These are phyloP conservation scores for Blastobasis lacticolella DNA, from an alignment of 2,888 invertebrate genomes.

Conservation along the genomic window DNA sequence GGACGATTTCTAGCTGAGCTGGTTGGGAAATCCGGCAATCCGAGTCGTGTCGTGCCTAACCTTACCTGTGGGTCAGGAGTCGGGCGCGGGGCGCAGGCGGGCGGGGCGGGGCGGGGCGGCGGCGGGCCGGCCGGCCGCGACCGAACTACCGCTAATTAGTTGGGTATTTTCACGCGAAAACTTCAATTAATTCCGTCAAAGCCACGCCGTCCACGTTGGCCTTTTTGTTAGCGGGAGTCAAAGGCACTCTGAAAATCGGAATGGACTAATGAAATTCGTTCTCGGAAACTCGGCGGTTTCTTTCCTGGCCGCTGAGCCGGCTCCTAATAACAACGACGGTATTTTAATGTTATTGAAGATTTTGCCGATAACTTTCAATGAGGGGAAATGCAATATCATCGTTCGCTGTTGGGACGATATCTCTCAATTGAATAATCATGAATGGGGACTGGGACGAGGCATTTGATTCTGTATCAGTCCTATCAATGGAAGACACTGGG, in stretches of 20 bases:
- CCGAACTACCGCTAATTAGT: slow-evolving; percentile 48
- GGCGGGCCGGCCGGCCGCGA: slow-evolving; percentile 3
- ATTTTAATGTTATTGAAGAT: slow-evolving; percentile 17
- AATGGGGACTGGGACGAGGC: neutral
- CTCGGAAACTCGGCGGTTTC: slow-evolving; percentile 30
- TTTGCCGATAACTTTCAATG: slow-evolving; percentile 5
- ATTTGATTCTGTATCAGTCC: neutral
- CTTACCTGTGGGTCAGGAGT: slow-evolving; percentile 19
- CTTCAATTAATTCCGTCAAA: slow-evolving; percentile 59
- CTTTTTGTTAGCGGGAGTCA: slow-evolving; percentile 28
- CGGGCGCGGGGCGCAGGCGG: slow-evolving; percentile 12
- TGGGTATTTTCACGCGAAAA: slow-evolving; percentile 54
- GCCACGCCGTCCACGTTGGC: slow-evolving; percentile 28
- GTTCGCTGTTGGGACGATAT: neutral
- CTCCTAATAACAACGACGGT: slow-evolving; percentile 17
- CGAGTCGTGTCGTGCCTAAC: slow-evolving; percentile 17
- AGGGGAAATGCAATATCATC: slow-evolving; percentile 9
- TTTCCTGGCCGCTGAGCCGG: slow-evolving; percentile 19
- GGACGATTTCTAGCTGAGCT: too few relatives aligned
- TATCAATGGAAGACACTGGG: neutral
- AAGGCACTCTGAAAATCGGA: slow-evolving; percentile 37
- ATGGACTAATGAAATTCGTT: slow-evolving; percentile 46
- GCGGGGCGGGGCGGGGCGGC: slow-evolving; percentile 5
- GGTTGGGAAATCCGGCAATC: slow-evolving; percentile 21
- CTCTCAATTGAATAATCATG: neutral